Base-by-base conservation (phyloP, 2,888 invertebrate genomes). In the Chironomus riparius region DNA sequence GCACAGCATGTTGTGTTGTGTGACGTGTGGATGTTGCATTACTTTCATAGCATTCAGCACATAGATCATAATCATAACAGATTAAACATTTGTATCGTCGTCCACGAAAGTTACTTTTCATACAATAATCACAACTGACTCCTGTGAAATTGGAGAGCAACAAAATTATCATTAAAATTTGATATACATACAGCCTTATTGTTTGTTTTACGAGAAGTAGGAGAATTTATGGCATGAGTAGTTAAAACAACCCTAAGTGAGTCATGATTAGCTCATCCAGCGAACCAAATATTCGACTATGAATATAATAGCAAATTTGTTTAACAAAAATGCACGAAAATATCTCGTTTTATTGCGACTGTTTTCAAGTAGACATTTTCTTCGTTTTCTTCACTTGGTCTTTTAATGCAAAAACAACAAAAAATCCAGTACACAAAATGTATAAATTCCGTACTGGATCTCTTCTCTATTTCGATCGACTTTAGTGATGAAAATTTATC, bases 91-190 rank as follows among this genome's bases (percentile, higher is more conserved):
- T 99, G 87, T 97, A 99, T 82, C 98, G 91, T 85, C 95, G 92
- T 82, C 98, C 98, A 86, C 94, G 90, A 86, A 98, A 98, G 87
- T 98, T 97, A 84, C 94, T 94, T 88, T 95, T 96, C 86, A 96
- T 89, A 90, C 98, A 98, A 83, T 96, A 95, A 91, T 98, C 98
- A 90, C 98, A 98, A 89, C 97, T 98, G 84, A 98, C 98, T 88
- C 98, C 98, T 96, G 47, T 12, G 7, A 85, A 80, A 87, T 87
- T 81, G 82, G 78, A 79, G 28, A 28, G 4, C 3, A 28, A 28
- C 1, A 28, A 28, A 28, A 4, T 4, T 28, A 5, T 24, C 4
- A 48, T 48, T 3, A 48, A 12, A 68, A 2, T 68, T 24, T n/a
- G 10, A 68, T 4, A n/a, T n/a, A n/a, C n/a, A n/a, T n/a, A n/a